A percentile compares a stretch with the other conserved stretches of the same genome.
phyloP scores from a whole-genome alignment of 1,140 invertebrate species.

The Mactra quadrangularis region DNA sequence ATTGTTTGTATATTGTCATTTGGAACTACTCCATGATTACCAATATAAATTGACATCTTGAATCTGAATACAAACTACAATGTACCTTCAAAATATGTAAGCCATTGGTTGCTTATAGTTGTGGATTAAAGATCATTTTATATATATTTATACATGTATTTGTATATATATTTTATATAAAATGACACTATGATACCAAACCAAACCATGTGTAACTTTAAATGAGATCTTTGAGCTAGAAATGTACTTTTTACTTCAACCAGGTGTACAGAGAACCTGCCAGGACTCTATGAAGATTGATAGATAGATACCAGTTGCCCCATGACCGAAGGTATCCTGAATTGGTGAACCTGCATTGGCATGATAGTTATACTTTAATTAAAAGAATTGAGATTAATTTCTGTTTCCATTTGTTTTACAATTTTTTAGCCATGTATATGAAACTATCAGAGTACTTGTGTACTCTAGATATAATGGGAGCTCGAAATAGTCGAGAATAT shows the following conservation, averaged over 20 bases:
- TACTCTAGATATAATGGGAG: constrained; percentile 21
- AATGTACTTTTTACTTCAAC: neutral
- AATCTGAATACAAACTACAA: too few relatives aligned
- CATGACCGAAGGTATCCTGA: neutral
- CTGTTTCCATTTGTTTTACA: neutral
- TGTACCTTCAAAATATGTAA: too few relatives aligned
- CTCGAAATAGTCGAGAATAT: constrained; percentile 42
- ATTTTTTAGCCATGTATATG: constrained; percentile 9
- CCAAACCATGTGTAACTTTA: too few relatives aligned
- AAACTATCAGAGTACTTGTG: constrained; percentile 28
- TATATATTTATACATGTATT: too few relatives aligned
- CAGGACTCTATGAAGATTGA: neutral
- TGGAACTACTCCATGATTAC: too few relatives aligned
- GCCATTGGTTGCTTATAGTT: too few relatives aligned
- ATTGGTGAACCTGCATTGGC: neutral
- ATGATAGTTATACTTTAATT: neutral
- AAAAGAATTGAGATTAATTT: neutral
- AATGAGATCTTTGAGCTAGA: too few relatives aligned
- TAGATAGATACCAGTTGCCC: neutral
- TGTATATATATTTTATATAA: too few relatives aligned
- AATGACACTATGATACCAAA: too few relatives aligned
- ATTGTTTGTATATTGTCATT: too few relatives aligned
- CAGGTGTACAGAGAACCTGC: neutral
- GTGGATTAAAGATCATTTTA: too few relatives aligned
- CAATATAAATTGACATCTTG: too few relatives aligned